Evolutionary conservation across 2,888 invertebrate genomes (phyloP), one percentile per base, ranked within the genome.

Genomic region (Mycalesis mineus): DNA sequence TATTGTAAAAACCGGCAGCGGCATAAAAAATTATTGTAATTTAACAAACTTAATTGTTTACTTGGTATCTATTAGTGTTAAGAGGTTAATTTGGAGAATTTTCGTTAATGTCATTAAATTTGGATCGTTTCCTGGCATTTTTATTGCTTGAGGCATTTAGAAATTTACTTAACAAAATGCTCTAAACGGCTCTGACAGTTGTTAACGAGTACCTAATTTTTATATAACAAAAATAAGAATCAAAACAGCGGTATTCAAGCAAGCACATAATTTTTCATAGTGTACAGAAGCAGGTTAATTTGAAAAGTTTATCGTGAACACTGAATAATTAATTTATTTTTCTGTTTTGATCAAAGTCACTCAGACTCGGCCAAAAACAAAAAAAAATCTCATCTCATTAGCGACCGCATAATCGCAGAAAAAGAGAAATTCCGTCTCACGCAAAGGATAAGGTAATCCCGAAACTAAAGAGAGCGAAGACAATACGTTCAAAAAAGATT

Each of bases 401-500:
- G 36, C 14, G 9, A 33, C 17, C 36, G 3, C 13, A 37, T 37
- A 31, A 37, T 22, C 22, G 37, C 13, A 37, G 17, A 37, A 36
- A 37, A 37, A 39, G 37, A 8, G 37, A 8, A 37, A 37, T n/a
- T 37, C 9, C 22, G 49, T 37, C 2, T 49, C 22, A 13, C 37
- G 37, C 22, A 22, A 37, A 55, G 51, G 44, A 57, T 48, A 52
- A 57, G 47, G 42, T 52, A 52, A 53, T 11, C 55, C 36, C 49
- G 17, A 13, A 51, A 37, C 39, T 15, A 65, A 63, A 60, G 63
- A 67, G 62, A 64, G 63, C 63, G 65, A 65, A 67, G 65, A 68
- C 62, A 66, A 66, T 65, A 62, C 61, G 56, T 57, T 65, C 59
- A 63, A 61, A 65, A n/a, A 62, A 65, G 56, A 70, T 72, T 73